Base-by-base conservation (phyloP, 2,888 invertebrate species). In the Volucella inanis region DNA sequence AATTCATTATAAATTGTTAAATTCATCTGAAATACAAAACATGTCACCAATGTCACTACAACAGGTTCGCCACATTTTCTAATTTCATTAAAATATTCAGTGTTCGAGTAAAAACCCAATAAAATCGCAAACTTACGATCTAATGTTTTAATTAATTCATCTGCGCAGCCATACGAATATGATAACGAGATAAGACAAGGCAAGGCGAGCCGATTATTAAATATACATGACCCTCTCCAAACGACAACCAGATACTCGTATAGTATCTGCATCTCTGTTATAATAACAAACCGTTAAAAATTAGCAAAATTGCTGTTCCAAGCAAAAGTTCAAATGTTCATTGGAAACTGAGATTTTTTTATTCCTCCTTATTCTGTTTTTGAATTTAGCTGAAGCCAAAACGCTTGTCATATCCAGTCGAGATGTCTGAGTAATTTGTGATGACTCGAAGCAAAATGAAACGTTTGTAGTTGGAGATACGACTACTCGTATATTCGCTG, bases 271-370 rank as follows among this genome's bases (percentile, higher is more conserved):
- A 31, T 31, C 31, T 31, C 31, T 65, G 43, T 45, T 62, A 71
- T 70, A 71, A 80, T 55, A 79, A 84, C 75, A 84, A 76, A 79
- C 75, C 79, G 67, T 84, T 84, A 79, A 84, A 64, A 81, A 77
- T 77, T 77, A 81, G 81, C 80, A 62, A 77, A 59, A 76, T 61
- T 61, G 39, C 75, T 65, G 54, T 80, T 76, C 47, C 67, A 67
- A 62, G 47, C 49, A 41, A 76, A 80, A 71, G 62, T 71, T 85
- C 79, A 80, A 79, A 52, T 49, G 57, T 57, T 67, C 31, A 52
- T 12, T 68, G 31, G 15, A 52, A 41, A n/a, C 6, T 8, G n/a
- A 38, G 2, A 22, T 22, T 22, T 10, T 43, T 59, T 3, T 14
- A 22, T 4, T 9, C 2, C 22, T 54, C 18, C 39, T 47, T 49